Evolutionary conservation across 2,888 invertebrate genomes (phyloP).

Genomic region (Drosophila stalkeri): DNA sequence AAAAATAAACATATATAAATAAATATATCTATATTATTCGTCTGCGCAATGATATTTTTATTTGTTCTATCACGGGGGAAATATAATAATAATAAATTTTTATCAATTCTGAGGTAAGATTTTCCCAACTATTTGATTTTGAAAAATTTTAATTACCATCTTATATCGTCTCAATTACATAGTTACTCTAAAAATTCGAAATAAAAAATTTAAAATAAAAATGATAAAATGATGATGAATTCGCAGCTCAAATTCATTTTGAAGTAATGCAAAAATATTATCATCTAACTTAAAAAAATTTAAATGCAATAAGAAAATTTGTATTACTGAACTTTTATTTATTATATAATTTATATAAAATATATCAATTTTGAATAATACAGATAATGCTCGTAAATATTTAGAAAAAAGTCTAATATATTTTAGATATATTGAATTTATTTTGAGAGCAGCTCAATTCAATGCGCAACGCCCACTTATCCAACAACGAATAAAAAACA

Average conservation of each 20-base stretch:
- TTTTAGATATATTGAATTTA: neutral
- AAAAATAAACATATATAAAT: constrained; percentile 66
- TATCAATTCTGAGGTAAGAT: neutral
- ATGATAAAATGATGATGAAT: too few relatives aligned
- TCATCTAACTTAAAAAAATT: too few relatives aligned
- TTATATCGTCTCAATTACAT: too few relatives aligned
- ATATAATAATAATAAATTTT: neutral
- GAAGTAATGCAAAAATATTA: neutral
- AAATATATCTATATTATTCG: constrained; percentile 54
- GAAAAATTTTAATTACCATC: too few relatives aligned
- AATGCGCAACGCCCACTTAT: neutral
- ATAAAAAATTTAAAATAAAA: neutral
- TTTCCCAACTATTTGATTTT: neutral
- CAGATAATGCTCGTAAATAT: neutral
- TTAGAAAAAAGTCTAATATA: neutral
- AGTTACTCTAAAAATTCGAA: too few relatives aligned
- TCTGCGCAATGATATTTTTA: constrained; percentile 48
- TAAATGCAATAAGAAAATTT: too few relatives aligned
- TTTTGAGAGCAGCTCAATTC: neutral
- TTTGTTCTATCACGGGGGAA: constrained; percentile 14
- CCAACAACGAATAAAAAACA: neutral
- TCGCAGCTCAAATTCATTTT: too few relatives aligned
- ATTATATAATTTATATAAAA: neutral
- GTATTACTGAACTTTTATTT: too few relatives aligned
- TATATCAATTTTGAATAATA: neutral